These are phyloP conservation scores for Pionites leucogaster DNA, from an alignment of 2,113 vertebrate genomes.

Conservation along the genomic window DNA sequence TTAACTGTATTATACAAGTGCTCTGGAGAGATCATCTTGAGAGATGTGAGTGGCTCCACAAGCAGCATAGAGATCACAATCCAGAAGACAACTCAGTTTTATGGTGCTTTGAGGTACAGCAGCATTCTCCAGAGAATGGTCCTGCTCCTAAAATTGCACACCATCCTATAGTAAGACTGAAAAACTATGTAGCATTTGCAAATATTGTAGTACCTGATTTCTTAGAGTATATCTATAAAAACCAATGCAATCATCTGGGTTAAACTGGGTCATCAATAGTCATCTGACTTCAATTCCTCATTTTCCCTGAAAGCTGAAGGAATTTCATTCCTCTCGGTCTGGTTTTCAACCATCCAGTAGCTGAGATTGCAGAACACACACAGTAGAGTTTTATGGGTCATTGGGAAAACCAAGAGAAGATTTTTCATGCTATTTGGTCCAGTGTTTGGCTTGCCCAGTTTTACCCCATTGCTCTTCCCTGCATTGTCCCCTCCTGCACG, in stretches of 20 bases:
- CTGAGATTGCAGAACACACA: neutral
- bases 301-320: neutral
- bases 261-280: neutral
- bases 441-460: neutral
- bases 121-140: neutral
- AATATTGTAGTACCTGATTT: neutral
- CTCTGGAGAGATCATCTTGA: neutral
- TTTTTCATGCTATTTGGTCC: neutral
- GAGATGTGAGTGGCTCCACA: neutral
- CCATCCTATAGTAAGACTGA: no score
- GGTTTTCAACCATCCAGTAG: neutral
- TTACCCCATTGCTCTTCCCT: neutral
- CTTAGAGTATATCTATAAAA: neutral
- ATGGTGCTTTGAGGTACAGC: neutral
- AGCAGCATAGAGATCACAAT: neutral
- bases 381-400: neutral
- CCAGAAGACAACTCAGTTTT: neutral
- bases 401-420: neutral
- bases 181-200: neutral
- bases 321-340: neutral
- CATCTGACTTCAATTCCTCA: accelerated
- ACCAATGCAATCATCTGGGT: neutral
- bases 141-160: neutral
- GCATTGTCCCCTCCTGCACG: accelerated
- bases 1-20: neutral